phyloP scores from a whole-genome alignment of 2,888 invertebrate genomes.

The Blera fallax region DNA sequence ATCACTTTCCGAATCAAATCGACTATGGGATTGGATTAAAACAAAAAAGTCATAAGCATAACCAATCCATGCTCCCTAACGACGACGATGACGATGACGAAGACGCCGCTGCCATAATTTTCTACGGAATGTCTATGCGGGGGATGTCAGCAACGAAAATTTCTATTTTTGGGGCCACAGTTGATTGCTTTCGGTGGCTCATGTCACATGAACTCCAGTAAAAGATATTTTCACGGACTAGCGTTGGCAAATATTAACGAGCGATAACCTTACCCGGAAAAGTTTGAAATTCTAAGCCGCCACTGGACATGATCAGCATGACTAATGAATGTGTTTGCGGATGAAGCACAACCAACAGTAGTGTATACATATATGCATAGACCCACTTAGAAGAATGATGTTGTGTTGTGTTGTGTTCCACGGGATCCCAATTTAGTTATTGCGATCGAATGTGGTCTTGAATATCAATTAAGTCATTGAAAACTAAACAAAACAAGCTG shows the following conservation, averaged over 20 bases:
- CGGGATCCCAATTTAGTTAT: slow-evolving; percentile 60
- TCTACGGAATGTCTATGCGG: slow-evolving; percentile 3
- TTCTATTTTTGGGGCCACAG: background rate
- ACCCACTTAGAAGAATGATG: slow-evolving; percentile 22
- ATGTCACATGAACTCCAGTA: background rate
- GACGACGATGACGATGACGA: background rate
- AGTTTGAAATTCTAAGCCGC: slow-evolving; percentile 42
- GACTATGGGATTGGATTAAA: background rate
- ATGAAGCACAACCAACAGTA: background rate
- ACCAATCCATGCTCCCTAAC: background rate
- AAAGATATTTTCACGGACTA: slow-evolving; percentile 39
- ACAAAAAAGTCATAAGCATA: background rate
- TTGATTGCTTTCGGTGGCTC: background rate
- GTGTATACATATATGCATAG: background rate
- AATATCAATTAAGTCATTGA: slow-evolving; percentile 44
- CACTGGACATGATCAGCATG: slow-evolving; percentile 50
- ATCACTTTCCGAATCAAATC: slow-evolving; percentile 25
- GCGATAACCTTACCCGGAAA: slow-evolving; percentile 56
- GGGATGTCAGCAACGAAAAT: slow-evolving; percentile 2
- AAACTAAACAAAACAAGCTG: slow-evolving; percentile 12
- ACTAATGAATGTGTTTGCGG: slow-evolving; percentile 34
- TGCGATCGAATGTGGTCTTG: slow-evolving; percentile 51
- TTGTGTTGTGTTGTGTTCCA: slow-evolving; percentile 18
- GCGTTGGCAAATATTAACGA: slow-evolving; percentile 14
- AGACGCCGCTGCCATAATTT: background rate